Percentiles rank a stretch among this genome's conserved stretches.
phyloP scores from a whole-genome alignment of 1,140 invertebrate species.

The roundworm (Caenorhabditis elegans) region DNA sequence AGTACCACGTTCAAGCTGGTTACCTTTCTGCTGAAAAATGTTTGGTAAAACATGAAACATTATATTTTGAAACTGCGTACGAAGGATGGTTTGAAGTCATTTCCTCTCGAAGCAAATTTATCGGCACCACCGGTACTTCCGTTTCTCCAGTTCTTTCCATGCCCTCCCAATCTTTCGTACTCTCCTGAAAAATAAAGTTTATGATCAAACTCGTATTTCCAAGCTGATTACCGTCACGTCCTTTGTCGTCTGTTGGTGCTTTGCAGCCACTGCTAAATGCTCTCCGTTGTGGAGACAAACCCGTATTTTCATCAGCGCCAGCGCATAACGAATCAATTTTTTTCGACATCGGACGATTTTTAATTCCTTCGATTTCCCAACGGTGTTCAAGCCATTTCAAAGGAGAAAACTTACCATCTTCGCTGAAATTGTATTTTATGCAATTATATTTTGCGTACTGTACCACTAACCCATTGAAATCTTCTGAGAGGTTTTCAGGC shows the following conservation, averaged over 20 bases:
- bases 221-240: not conserved
- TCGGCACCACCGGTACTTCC: constrained; percentile 24
- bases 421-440: constrained; percentile 42
- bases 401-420: constrained; percentile 55
- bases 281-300: constrained; percentile 52
- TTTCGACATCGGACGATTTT: constrained; percentile 42
- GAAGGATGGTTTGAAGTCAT: constrained; percentile 47
- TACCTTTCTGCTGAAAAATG: constrained; percentile 39
- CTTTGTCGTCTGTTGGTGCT: constrained; percentile 41
- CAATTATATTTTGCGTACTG: not conserved
- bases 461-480: constrained; percentile 47
- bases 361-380: constrained; percentile 51
- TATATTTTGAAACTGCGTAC: constrained; percentile 7
- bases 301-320: constrained; percentile 49
- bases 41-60: not conserved
- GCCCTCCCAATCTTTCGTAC: constrained; percentile 8
- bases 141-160: constrained; percentile 27
- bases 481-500: constrained; percentile 44
- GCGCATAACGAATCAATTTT: constrained; percentile 41
- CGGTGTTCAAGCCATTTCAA: constrained; percentile 53
- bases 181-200: not conserved
- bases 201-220: not conserved
- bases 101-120: constrained; percentile 43
- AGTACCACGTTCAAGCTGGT: not conserved
- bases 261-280: constrained; percentile 51